A percentile compares a stretch with the other conserved stretches of the same genome.
Evolutionary conservation across 2,888 invertebrate genomes (phyloP).

Genomic region (Lasioglossum marginatum): DNA sequence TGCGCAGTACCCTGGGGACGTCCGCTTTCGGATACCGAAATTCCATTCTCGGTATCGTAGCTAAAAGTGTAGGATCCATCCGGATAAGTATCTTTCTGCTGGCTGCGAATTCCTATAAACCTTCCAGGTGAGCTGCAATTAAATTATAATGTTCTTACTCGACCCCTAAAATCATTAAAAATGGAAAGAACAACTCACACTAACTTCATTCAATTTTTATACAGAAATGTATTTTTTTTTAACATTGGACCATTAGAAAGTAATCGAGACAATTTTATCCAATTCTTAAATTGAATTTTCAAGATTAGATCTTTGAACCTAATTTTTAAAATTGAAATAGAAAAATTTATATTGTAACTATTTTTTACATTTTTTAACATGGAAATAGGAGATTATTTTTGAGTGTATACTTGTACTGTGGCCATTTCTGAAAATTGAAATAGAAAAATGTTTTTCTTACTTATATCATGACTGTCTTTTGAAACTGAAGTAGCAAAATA

Average conservation of each 20-base stretch:
- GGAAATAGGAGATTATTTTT: no score
- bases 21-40: conserved; percentile 79
- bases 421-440: background rate
- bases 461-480: conserved; percentile 65
- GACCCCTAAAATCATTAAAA: background rate
- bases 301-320: background rate
- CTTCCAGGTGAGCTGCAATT: conserved; percentile 64
- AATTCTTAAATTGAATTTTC: background rate
- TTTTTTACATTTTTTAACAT: no score
- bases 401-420: no score
- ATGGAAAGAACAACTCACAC: background rate
- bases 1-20: conserved; percentile 75
- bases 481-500: background rate
- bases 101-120: conserved; percentile 78
- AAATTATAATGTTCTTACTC: background rate
- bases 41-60: conserved; percentile 83
- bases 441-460: conserved; percentile 45
- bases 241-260: background rate
- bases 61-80: conserved; percentile 80
- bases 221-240: background rate
- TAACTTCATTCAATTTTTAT: background rate
- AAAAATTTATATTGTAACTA: background rate
- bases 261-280: background rate
- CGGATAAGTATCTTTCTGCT: conserved; percentile 76
- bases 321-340: background rate